These are phyloP conservation scores for Unio delphinus DNA, from an alignment of 2,888 invertebrate genomes.

Conservation along the genomic window DNA sequence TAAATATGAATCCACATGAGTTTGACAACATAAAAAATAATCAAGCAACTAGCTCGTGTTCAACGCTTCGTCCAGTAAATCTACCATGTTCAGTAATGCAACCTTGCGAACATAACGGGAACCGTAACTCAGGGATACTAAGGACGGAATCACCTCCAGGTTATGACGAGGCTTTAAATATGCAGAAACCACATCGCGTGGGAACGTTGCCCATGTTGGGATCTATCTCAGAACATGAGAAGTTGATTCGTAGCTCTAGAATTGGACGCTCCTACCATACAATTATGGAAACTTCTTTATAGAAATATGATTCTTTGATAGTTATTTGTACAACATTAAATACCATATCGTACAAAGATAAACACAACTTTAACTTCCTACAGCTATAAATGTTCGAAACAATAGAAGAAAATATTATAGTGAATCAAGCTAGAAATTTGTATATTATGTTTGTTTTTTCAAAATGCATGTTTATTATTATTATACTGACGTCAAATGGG, in stretches of 20 bases:
- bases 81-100: background rate
- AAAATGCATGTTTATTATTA: too few species aligned
- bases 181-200: constrained; percentile 25
- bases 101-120: background rate
- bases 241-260: constrained; percentile 1
- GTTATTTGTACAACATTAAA: too few species aligned
- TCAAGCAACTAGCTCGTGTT: constrained; percentile 7
- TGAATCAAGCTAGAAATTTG: too few species aligned
- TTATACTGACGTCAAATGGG: too few species aligned
- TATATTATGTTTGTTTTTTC: too few species aligned
- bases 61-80: background rate
- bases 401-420: too few species aligned
- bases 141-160: constrained; percentile 36
- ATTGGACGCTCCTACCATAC: constrained; percentile 12
- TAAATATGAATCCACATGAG: constrained; percentile 14
- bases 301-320: background rate
- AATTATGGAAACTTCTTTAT: constrained; percentile 35
- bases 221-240: constrained; percentile 2
- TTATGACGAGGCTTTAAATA: constrained; percentile 38
- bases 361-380: too few species aligned
- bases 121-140: background rate
- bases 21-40: constrained; percentile 27
- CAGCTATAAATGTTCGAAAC: too few species aligned
- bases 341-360: too few species aligned
- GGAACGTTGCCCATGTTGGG: constrained; percentile 6